Evolutionary conservation across 2,113 vertebrate species (phyloP).

Genomic region (Alces alces): DNA sequence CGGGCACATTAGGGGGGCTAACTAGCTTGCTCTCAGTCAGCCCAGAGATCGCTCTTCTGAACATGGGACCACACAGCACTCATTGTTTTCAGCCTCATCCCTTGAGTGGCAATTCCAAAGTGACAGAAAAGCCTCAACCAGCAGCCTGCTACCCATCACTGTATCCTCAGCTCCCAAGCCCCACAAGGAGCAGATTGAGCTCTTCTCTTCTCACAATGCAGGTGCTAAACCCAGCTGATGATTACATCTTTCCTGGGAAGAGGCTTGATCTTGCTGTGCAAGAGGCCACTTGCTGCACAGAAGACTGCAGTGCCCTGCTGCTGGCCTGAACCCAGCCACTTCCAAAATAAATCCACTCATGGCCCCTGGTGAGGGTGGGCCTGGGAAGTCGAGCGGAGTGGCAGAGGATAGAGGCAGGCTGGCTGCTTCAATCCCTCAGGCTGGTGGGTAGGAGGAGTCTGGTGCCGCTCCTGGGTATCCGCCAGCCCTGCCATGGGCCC

Average conservation of each 20-base stretch:
- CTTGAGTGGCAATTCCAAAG: not conserved
- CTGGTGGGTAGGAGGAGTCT: not conserved
- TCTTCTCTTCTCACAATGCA: not conserved
- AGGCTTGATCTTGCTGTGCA: not conserved
- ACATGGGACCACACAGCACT: not conserved
- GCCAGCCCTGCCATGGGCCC: not conserved
- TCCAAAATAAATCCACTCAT: not conserved
- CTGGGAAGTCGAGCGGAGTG: not conserved
- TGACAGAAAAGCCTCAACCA: not conserved
- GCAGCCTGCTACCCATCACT: not conserved
- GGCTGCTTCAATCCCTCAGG: not conserved
- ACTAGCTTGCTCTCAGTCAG: not conserved
- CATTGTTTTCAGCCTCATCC: not conserved
- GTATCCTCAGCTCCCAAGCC: not conserved
- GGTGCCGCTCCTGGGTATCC: accelerated
- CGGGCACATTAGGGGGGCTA: accelerated
- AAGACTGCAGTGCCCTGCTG: not conserved
- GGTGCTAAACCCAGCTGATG: not conserved
- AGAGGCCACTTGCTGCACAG: not conserved
- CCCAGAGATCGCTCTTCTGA: not conserved
- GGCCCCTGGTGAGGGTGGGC: not conserved
- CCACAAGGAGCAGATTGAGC: not conserved
- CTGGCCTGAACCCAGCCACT: not conserved
- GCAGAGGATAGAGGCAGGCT: not conserved
- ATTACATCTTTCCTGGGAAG: not conserved